Base-by-base conservation (phyloP, 2,113 vertebrate species). In the Chinchilla lanigera region DNA sequence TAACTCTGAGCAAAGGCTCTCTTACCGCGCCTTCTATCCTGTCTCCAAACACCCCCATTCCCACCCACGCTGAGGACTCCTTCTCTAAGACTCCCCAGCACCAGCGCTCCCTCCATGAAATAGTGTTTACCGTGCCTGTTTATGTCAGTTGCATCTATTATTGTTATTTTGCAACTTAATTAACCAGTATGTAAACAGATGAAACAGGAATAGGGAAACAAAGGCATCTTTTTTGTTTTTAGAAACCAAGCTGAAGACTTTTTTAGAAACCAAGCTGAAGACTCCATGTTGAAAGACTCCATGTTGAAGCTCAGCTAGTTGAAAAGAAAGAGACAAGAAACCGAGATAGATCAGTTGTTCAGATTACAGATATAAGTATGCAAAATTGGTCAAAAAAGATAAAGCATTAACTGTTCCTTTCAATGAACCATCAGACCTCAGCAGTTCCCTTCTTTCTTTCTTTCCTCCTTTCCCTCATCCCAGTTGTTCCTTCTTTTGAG, bases 131-230 rank as follows among this genome's bases (percentile, higher is more conserved):
- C 58, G 44, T 22, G 52, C 52, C 30, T 89, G 78, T 71, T 84
- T 94, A 93, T 38, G n/a, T 13, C 38, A 17, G n/a, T 65, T 54
- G 69, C 9, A 22, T 30, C 88, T 94, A 81, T 65, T 90, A 89
- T 50, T 90, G 56, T 52, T 86, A 91, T 12, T 50, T 67, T 96
- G 52, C 61, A 41, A 91, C 35, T 89, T 44, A 82, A 61, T 75
- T 90, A 65, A 78, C 41, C 17, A 77, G 8, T 9, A 63, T 71
- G 71, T 93, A 96, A 91, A 86, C 50, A 96, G 56, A 89, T 82
- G 63, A 56, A 92, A 50, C 41, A 50, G 14, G 9, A 81, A 30
- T 28, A 50, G 52, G 28, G 41, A 90, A 90, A 93, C 85, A 94
- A 71, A 97, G 85, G n/a, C n/a, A 47, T 2, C 38, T 3, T 78